Conservation (phyloP, 1,140 invertebrate genomes). For the fruit fly (Drosophila melanogaster) region Release_6_plus_ISO1_MT NT_033779.5:12131001-12131500, state of each 20-base stretch:
- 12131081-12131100: conserved; percentile 3
- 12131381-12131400: conserved; percentile 89
- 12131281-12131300: conserved; percentile 84
- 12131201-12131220: too few species aligned
- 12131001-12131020: conserved; percentile 89
- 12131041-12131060: conserved; percentile 90
- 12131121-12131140: not conserved
- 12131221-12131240: too few species aligned
- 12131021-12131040: conserved; percentile 92
- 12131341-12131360: conserved; percentile 94
- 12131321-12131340: conserved; percentile 91
- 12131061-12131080: conserved; percentile 86
- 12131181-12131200: not conserved
- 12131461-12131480: not conserved
- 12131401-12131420: conserved; percentile 85
- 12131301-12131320: conserved; percentile 88
- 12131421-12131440: conserved; percentile 86
- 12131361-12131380: conserved; percentile 86
- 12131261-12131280: too few species aligned
- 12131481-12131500: too few species aligned
- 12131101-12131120: not conserved
- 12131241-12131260: too few species aligned
- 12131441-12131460: conserved; percentile 21
- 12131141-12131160: not conserved
- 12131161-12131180: not conserved